Evolutionary conservation across 2,888 invertebrate genomes (phyloP).

Genomic region (Drosophila eohydei): DNA sequence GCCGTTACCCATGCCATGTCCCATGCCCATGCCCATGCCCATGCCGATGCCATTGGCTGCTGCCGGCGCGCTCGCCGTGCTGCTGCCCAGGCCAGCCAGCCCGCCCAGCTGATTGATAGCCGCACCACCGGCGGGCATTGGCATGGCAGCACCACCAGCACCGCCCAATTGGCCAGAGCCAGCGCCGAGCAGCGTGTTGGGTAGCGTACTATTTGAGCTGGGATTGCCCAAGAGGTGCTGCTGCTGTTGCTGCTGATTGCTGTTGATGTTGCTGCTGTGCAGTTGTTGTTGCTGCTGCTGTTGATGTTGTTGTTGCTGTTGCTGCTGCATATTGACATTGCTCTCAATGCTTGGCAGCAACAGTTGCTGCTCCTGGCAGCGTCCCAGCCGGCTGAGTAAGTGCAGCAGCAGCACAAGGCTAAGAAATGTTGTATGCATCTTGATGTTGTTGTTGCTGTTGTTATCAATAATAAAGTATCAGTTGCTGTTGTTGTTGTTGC

Average conservation of each 20-base stretch:
- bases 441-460: constrained; percentile 16
- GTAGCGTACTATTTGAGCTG: constrained; percentile 69
- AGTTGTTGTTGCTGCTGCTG: constrained; percentile 38
- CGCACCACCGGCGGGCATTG: constrained; percentile 38
- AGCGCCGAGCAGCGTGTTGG: constrained; percentile 59
- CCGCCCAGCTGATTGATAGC: constrained; percentile 50
- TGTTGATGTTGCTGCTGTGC: constrained; percentile 47
- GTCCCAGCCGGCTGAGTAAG: constrained; percentile 51
- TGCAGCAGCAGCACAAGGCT: constrained; percentile 49
- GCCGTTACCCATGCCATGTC: constrained; percentile 27
- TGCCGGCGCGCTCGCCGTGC: constrained; percentile 30
- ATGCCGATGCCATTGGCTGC: constrained; percentile 20
- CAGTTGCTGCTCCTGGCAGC: constrained; percentile 58
- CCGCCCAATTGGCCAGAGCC: constrained; percentile 39
- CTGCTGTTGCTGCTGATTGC: constrained; percentile 26
- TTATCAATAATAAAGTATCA: constrained; percentile 20
- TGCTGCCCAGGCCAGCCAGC: constrained; percentile 21
- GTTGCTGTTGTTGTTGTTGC: constrained; percentile 7
- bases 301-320: constrained; percentile 40
- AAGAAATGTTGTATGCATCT: constrained; percentile 45
- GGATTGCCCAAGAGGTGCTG: constrained; percentile 27
- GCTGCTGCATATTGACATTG: constrained; percentile 39
- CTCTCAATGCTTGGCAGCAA: constrained; percentile 55
- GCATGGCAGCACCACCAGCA: constrained; percentile 12
- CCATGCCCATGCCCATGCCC: constrained; percentile 31